A percentile compares a stretch with the other conserved stretches of the same genome.
phyloP scores from a whole-genome alignment of 2,797 vertebrate genomes.

The Anguilla pacifica region DNA sequence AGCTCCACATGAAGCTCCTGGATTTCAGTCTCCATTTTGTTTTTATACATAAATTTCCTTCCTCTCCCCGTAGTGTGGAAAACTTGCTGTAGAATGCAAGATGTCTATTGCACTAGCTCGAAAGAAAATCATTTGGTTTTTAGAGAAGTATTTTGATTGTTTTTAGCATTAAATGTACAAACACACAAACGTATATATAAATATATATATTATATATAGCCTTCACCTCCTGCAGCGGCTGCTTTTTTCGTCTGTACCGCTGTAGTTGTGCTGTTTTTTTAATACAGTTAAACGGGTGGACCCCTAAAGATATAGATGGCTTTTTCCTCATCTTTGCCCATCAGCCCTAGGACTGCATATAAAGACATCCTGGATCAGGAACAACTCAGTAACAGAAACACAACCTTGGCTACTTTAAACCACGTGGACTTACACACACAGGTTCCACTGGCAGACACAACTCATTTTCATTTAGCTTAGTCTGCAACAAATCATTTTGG shows the following conservation, averaged over 20 bases:
- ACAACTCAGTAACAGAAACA: not conserved
- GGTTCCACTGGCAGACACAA: not conserved
- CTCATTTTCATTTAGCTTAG: not conserved
- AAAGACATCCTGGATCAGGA: constrained; percentile 40
- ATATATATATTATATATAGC: constrained; percentile 15
- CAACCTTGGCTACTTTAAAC: not conserved
- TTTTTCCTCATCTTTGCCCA: constrained; percentile 45
- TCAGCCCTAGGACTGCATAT: constrained; percentile 45
- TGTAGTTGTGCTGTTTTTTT: constrained; percentile 23
- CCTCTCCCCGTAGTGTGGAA: constrained; percentile 85
- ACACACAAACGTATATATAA: constrained; percentile 2
- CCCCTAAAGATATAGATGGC: constrained; percentile 30
- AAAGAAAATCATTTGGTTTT: constrained; percentile 89
- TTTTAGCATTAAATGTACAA: constrained; percentile 88
- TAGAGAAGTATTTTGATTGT: constrained; percentile 75
- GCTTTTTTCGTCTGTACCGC: constrained; percentile 8
- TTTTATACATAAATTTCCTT: constrained; percentile 21
- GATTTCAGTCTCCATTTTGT: constrained; percentile 63
- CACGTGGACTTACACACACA: not conserved
- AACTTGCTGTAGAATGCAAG: constrained; percentile 88
- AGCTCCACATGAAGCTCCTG: constrained; percentile 57
- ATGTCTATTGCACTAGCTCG: constrained; percentile 99
- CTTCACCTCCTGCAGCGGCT: constrained; percentile 17
- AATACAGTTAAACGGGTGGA: constrained; percentile 48
- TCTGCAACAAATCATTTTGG: not conserved